phyloP scores from a whole-genome alignment of 2,113 vertebrate species.

The Epinephelus moara region DNA sequence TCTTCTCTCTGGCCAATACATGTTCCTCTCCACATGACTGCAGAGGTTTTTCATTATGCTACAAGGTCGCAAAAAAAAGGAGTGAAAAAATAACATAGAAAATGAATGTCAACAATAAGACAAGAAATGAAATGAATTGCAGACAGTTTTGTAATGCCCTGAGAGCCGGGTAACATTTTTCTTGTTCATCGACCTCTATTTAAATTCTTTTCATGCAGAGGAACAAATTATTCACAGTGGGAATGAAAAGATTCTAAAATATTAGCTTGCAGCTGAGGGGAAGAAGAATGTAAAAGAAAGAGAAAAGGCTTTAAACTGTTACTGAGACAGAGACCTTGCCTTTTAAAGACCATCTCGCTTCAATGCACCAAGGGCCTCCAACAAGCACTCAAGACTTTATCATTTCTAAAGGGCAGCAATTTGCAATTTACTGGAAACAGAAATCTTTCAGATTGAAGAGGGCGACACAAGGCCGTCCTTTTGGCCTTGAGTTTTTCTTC shows the following conservation, averaged over 20 bases:
- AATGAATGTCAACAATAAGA: constrained; percentile 23
- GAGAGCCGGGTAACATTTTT: background rate
- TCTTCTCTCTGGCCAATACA: constrained; percentile 10
- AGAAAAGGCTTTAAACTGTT: constrained; percentile 29
- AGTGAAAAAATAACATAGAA: constrained; percentile 7
- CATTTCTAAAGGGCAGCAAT: constrained; percentile 42
- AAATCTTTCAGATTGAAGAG: constrained; percentile 34
- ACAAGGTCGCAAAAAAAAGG: constrained; percentile 44
- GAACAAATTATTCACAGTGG: constrained; percentile 21
- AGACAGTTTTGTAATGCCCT: constrained; percentile 2
- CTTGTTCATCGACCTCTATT: constrained; percentile 25
- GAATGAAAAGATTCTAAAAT: constrained; percentile 47
- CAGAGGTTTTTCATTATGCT: constrained; percentile 29
- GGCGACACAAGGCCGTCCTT: background rate
- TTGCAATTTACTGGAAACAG: constrained; percentile 29
- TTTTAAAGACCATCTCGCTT: constrained; percentile 41
- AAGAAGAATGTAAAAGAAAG: background rate
- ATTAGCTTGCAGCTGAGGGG: background rate
- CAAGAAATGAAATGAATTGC: background rate
- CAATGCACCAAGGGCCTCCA: background rate
- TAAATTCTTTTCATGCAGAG: constrained; percentile 36
- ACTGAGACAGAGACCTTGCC: constrained; percentile 42
- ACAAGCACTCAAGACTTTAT: constrained; percentile 19
- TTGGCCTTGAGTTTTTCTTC: background rate
- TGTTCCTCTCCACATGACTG: constrained; percentile 14